Evolutionary conservation across 2,888 invertebrate species (phyloP).

Genomic region (Zele albiditarsus): DNA sequence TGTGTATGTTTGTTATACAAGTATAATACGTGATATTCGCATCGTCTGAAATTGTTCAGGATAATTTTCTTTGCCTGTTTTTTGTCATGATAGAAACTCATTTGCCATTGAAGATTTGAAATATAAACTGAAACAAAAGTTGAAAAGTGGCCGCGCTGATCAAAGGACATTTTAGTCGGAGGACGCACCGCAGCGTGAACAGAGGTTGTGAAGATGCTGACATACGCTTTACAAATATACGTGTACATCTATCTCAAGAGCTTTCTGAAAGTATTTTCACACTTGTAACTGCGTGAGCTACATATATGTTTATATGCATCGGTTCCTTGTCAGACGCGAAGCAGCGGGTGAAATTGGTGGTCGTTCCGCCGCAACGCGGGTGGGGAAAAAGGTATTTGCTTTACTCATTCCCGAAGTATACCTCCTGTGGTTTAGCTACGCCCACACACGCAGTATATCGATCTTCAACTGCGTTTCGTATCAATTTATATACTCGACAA

Average conservation of each 20-base stretch:
- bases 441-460: too few species aligned
- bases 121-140: background rate
- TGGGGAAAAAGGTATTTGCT: constrained; percentile 14
- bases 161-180: background rate
- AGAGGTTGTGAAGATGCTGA: background rate
- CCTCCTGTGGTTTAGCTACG: constrained; percentile 49
- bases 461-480: too few species aligned
- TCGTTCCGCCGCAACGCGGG: constrained; percentile 52
- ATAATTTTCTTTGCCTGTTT: too few species aligned
- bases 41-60: background rate
- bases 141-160: background rate
- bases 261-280: background rate
- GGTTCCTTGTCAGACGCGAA: constrained; percentile 61
- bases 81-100: too few species aligned
- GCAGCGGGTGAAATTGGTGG: constrained; percentile 65
- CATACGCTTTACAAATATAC: background rate
- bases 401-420: constrained; percentile 31
- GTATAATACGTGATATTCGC: background rate
- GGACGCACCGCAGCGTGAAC: background rate
- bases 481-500: too few species aligned
- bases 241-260: background rate
- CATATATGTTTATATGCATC: background rate
- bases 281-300: background rate
- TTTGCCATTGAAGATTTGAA: background rate
- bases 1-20: background rate